Base-by-base conservation (phyloP, 2,888 invertebrate genomes). In the Drosophila bunnanda region DNA sequence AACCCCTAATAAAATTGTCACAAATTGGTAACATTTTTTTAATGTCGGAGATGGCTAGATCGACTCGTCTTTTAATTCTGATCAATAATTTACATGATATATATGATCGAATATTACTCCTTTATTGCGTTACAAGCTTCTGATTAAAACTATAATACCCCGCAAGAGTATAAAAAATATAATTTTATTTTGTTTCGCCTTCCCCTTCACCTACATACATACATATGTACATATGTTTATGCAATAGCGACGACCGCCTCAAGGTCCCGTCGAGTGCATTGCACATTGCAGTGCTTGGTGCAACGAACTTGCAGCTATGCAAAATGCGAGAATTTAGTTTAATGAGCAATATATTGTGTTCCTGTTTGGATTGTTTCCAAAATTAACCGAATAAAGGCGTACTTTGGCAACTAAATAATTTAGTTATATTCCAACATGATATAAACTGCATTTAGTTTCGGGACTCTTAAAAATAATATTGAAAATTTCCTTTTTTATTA, bases 251-350 rank as follows among this genome's bases (percentile, higher is more conserved):
- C 30, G 25, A 32, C 58, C 22, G 22, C 25, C 17, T 69, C 70
- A 70, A 70, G 70, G 70, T 43, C 70, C 43, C 32, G 1, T 34
- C 54, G 55, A 72, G 73, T 72, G 73, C 70, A 70, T 55, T 72
- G 55, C 20, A 38, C 66, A 65, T 22, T n/a, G 48, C 53, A 46
- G 25, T 46, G 38, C 54, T 36, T 55, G 32, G 70, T 70, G 73
- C 70, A 70, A 73, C 70, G 70, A 72, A 70, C 70, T 70, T 50
- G 32, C 22, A 20, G 62, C 55, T 72, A 52, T 61, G 61, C 50
- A 38, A 55, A 28, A 52, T 55, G 48, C 9, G 46, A 38, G 25
- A 55, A 43, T 70, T 53, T 44, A 39, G 44, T 67, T 46, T 32
- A 34, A 38, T 68, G 44, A 28, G 53, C 13, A 17, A 38, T 10